Evolutionary conservation across 2,113 vertebrate genomes (phyloP).

Genomic region (Oreochromis tanganicae): DNA sequence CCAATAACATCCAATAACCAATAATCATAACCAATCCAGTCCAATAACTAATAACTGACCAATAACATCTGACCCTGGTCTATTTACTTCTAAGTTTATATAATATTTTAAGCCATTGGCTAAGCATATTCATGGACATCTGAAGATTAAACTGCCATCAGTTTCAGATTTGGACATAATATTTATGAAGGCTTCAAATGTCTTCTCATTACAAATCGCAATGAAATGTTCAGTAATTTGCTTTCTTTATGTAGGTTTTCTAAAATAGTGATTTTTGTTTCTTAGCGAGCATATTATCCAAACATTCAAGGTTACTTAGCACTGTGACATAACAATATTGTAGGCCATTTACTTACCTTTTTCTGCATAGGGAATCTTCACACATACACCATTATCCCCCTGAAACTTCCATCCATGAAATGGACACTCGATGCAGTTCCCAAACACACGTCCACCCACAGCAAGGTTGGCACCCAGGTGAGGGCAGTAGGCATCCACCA

Average conservation of each 20-base stretch:
- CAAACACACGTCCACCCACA: constrained; percentile 72
- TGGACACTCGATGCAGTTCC: constrained; percentile 76
- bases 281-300: not conserved
- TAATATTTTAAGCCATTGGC: not conserved
- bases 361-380: constrained; percentile 67
- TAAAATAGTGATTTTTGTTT: not conserved
- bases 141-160: not conserved
- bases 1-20: not conserved
- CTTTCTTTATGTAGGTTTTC: not conserved
- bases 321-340: not conserved
- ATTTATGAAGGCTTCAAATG: not conserved
- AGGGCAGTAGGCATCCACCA: constrained; percentile 78
- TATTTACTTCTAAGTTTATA: not conserved
- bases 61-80: not conserved
- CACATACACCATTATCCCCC: constrained; percentile 75
- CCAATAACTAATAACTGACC: not conserved
- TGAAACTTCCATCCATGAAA: constrained; percentile 81
- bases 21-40: not conserved
- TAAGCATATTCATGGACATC: not conserved
- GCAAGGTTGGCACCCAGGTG: constrained; percentile 78
- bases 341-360: constrained; percentile 60
- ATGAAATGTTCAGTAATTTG: not conserved
- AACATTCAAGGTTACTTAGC: not conserved
- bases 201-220: not conserved
- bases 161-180: not conserved